Conservation (phyloP, 2,113 vertebrate genomes). For the Aegotheles bennettii region DNA sequence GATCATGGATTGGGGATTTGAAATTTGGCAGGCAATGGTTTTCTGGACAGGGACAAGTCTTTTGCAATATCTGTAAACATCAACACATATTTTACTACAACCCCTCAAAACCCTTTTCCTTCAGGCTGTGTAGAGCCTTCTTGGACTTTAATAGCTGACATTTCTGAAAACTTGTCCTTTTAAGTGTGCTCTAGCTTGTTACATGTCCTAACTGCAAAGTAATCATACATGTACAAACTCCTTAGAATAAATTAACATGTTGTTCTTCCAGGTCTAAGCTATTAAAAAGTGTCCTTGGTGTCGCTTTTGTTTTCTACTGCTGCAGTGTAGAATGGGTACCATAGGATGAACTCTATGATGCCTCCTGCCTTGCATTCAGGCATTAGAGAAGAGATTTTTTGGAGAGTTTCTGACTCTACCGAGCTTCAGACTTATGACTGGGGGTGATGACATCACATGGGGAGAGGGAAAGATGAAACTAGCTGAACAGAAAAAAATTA, state of each 20-base stretch:
- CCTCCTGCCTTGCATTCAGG: neutral
- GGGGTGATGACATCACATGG: neutral
- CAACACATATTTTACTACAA: neutral
- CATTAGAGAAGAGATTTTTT: neutral
- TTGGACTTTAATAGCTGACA: neutral
- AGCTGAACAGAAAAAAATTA: neutral
- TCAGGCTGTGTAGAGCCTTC: neutral
- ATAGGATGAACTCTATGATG: neutral
- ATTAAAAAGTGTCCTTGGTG: neutral
- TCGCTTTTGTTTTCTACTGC: neutral
- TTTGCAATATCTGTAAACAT: slow-evolving; percentile 31
- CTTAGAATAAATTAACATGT: neutral
- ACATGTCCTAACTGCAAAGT: neutral
- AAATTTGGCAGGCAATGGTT: slow-evolving; percentile 1
- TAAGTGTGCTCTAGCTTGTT: neutral
- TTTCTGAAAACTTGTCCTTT: neutral
- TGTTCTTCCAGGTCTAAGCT: neutral
- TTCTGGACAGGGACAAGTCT: slow-evolving; percentile 10
- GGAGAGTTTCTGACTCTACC: neutral
- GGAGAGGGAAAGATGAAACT: neutral
- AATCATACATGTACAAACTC: neutral
- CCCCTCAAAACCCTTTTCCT: neutral
- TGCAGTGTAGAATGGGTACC: neutral
- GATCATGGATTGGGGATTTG: slow-evolving; percentile 23
- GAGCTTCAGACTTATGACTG: neutral